A percentile compares a stretch with the other conserved stretches of the same genome.
phyloP scores from a whole-genome alignment of 2,113 vertebrate species.

The Atlantisia rogersi region DNA sequence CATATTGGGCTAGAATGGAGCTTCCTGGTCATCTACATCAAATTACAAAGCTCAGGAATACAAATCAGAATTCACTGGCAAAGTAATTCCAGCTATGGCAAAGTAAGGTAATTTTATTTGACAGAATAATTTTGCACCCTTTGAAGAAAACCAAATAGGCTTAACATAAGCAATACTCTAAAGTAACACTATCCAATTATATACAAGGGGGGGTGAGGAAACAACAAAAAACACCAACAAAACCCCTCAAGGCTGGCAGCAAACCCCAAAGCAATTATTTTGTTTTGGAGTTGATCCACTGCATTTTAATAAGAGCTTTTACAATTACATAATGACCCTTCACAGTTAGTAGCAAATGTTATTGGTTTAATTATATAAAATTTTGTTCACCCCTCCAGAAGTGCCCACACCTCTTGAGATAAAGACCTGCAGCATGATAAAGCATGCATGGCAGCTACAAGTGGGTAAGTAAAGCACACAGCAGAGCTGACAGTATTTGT shows the following conservation, averaged over 20 bases:
- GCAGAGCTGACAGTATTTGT: background rate
- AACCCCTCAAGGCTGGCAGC: background rate
- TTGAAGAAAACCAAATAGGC: background rate
- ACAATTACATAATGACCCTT: background rate
- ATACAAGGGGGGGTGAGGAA: background rate
- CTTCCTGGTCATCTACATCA: background rate
- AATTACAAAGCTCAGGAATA: background rate
- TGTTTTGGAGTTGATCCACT: background rate
- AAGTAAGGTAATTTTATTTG: background rate
- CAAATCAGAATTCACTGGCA: background rate
- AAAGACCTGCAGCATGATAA: background rate
- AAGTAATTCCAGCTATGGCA: background rate
- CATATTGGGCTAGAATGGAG: background rate
- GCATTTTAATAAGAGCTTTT: conserved; percentile 8
- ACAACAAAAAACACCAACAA: too few species aligned
- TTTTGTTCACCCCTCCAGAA: background rate
- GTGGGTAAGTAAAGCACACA: background rate
- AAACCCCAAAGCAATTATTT: conserved; percentile 11
- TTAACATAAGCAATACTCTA: background rate
- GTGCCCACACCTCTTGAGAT: background rate
- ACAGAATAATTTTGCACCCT: background rate
- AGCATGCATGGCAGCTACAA: background rate
- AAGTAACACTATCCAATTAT: background rate
- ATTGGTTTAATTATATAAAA: background rate
- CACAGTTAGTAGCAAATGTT: background rate